Conservation (phyloP, 2,797 vertebrate species). For the Centroberyx gerrardi region DNA sequence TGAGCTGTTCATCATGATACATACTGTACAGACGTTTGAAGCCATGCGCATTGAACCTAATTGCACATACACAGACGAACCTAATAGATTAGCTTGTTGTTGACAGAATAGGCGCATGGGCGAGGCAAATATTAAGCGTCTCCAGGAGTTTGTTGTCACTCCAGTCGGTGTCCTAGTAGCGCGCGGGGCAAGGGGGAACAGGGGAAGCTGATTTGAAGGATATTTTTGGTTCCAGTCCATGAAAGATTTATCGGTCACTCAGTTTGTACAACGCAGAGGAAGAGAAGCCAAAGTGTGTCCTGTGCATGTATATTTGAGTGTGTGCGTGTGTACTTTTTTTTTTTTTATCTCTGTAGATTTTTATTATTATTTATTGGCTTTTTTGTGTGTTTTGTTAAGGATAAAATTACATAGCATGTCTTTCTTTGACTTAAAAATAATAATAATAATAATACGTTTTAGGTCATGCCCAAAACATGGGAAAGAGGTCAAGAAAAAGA, state of each 20-base stretch:
- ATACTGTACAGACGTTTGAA: slow-evolving; percentile 20
- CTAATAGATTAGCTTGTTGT: slow-evolving; percentile 27
- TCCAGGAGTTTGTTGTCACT: slow-evolving; percentile 41
- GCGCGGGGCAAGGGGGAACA: slow-evolving; percentile 33
- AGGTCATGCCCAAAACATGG: slow-evolving; percentile 38
- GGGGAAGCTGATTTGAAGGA: slow-evolving; percentile 63
- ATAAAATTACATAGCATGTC: background rate
- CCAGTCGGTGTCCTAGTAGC: slow-evolving; percentile 33
- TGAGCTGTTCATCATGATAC: slow-evolving; percentile 25
- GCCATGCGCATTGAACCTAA: no score
- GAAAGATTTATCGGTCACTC: slow-evolving; percentile 78
- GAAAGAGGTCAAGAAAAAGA: slow-evolving; percentile 47
- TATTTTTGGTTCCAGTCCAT: slow-evolving; percentile 80
- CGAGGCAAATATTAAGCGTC: slow-evolving; percentile 34
- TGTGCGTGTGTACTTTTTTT: slow-evolving; percentile 31
- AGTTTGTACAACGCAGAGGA: slow-evolving; percentile 65
- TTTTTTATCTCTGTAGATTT: slow-evolving; percentile 14
- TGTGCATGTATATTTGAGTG: slow-evolving; percentile 44
- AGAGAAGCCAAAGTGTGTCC: slow-evolving; percentile 56
- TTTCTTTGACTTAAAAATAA: no score
- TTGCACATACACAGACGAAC: background rate
- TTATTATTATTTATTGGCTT: background rate
- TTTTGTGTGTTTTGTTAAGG: slow-evolving; percentile 5
- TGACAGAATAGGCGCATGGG: slow-evolving; percentile 10
- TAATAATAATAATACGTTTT: no score